Base-by-base conservation (phyloP, 2,888 invertebrate species). In the Meloe dianella region DNA sequence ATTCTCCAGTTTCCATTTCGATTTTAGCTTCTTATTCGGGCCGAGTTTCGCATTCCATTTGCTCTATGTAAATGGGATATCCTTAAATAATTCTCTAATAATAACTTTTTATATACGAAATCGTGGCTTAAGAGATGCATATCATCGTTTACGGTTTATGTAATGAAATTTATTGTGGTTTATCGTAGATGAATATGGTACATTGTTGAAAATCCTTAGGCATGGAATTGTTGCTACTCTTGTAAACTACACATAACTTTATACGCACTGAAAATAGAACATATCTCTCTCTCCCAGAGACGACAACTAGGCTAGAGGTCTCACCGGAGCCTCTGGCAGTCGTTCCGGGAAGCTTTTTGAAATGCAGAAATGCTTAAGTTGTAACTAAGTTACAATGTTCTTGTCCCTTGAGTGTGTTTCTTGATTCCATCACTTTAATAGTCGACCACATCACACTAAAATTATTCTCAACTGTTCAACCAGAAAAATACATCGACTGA, bases 171-270 rank as follows among this genome's bases (percentile, higher is more conserved):
- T 57, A 27, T 24, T 54, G 60, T 27, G 63, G 67, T 63, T 66
- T 60, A 61, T 65, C 57, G 24, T 58, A 59, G 47, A 20, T 51
- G 54, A 64, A 17, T 61, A 29, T 61, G 57, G 41, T 60, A 62
- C 12, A 57, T 64, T 27, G 60, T 54, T 65, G 62, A 24, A 35
- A 32, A n/a, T 38, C 47, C 65, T 30, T 24, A 57, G 65, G 65
- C 61, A 32, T 24, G 51, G 47, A 41, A 65, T 56, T 61, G 65
- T 61, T 65, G 60, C 41, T 32, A 20, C 14, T 54, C 58, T 65
- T 61, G 61, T 61, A 51, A n/a, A 8, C 2, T 20, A 32, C 65
- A 65, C 56, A 65, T 61, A 62, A 65, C 62, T 65, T 61, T 65
- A 57, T 51, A 62, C 38, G 29, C 47, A 59, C 54, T 29, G 57